These are phyloP conservation scores for Vidua macroura DNA, from an alignment of 2,113 vertebrate species.

Conservation along the genomic window DNA sequence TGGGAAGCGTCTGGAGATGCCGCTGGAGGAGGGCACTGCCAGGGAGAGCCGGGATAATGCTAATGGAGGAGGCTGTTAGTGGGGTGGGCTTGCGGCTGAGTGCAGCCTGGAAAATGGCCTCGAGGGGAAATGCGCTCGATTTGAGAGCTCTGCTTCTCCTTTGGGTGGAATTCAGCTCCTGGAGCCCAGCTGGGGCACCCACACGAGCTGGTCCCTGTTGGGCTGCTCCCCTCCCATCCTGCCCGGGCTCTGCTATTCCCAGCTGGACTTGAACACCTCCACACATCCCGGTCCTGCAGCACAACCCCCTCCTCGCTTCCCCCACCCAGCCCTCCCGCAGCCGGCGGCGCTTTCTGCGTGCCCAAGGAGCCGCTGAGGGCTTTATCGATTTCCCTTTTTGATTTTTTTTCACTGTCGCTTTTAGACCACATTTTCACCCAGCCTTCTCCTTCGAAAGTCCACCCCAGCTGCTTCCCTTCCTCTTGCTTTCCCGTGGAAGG, in stretches of 20 bases:
- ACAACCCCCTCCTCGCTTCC: neutral
- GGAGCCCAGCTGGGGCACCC: neutral
- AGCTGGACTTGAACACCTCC: neutral
- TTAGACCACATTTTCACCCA: conserved; percentile 12
- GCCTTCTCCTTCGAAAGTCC: neutral
- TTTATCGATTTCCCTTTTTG: neutral
- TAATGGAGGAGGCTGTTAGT: neutral
- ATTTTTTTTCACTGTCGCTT: neutral
- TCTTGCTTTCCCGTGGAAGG: neutral
- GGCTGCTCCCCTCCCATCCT: neutral
- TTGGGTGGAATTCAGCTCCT: neutral
- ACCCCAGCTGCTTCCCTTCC: neutral
- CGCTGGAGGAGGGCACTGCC: neutral
- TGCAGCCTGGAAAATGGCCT: conserved; percentile 9
- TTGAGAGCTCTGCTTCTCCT: neutral
- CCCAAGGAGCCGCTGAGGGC: neutral
- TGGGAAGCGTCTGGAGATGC: neutral
- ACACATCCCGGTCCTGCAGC: rapidly evolving
- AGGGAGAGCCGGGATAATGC: neutral
- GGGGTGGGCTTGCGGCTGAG: neutral
- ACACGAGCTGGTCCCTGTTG: rapidly evolving
- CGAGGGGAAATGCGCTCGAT: neutral
- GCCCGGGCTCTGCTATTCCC: rapidly evolving
- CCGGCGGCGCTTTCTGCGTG: neutral
- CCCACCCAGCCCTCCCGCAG: neutral